Conservation (phyloP, 2,113 vertebrate genomes). For the Pleuronectes platessa region DNA sequence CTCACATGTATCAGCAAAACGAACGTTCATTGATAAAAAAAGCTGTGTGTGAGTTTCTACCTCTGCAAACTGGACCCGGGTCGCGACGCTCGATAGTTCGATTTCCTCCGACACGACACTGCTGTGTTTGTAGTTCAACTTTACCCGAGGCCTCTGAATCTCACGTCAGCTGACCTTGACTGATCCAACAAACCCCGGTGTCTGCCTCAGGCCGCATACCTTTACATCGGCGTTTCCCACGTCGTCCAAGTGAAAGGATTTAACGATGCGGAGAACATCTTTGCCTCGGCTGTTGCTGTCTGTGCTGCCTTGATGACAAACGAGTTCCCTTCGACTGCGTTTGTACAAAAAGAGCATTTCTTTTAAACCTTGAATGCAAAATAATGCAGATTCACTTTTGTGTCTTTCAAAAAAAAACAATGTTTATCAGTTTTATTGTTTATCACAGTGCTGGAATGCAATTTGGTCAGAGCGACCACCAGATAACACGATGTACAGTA, state of each 20-base stretch:
- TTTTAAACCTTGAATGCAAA: constrained; percentile 21
- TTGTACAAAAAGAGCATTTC: not conserved
- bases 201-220: constrained; percentile 27
- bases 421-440: not conserved
- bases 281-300: constrained; percentile 7
- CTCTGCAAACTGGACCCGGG: constrained; percentile 57
- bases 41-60: constrained; percentile 41
- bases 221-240: constrained; percentile 21
- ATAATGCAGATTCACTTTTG: constrained; percentile 7
- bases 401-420: not conserved
- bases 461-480: not conserved
- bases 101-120: constrained; percentile 9
- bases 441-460: constrained; percentile 22
- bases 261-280: constrained; percentile 7
- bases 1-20: not conserved
- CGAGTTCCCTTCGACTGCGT: not conserved
- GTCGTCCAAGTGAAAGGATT: constrained; percentile 20
- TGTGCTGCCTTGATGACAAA: constrained; percentile 3
- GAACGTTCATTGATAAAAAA: not conserved
- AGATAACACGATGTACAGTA: not conserved
- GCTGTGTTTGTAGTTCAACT: constrained; percentile 24
- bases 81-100: not conserved
- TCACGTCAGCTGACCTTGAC: constrained; percentile 26
- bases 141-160: constrained; percentile 7
- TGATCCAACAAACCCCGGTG: constrained; percentile 6